phyloP scores from a whole-genome alignment of 2,888 invertebrate species.

The Phlogophora meticulosa region DNA sequence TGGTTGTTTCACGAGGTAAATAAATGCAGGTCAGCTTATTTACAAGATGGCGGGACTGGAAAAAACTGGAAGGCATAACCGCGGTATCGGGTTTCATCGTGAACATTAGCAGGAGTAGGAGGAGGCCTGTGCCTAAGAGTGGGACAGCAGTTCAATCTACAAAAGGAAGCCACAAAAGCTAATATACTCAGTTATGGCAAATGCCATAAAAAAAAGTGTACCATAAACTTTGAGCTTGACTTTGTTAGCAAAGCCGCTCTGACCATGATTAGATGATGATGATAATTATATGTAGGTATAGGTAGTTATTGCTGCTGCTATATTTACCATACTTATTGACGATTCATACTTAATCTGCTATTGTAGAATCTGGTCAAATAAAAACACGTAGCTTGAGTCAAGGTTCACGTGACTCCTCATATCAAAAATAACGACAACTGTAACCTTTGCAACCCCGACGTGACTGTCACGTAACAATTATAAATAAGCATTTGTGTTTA shows the following conservation, averaged over 20 bases:
- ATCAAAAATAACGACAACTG: constrained; percentile 5
- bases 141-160: too few relatives aligned
- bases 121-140: too few relatives aligned
- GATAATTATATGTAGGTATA: background rate
- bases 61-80: too few relatives aligned
- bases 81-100: too few relatives aligned
- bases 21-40: too few relatives aligned
- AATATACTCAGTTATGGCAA: background rate
- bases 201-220: background rate
- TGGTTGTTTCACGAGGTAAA: too few relatives aligned
- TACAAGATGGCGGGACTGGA: too few relatives aligned
- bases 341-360: background rate
- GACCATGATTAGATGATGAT: too few relatives aligned
- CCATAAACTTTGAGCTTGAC: background rate
- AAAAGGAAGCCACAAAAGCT: too few relatives aligned
- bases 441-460: constrained; percentile 19
- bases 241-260: background rate
- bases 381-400: constrained; percentile 2
- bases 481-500: constrained; percentile 12
- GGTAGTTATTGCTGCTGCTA: background rate
- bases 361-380: background rate
- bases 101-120: too few relatives aligned
- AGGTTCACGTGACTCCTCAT: constrained; percentile 7
- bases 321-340: background rate
- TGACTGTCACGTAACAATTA: constrained; percentile 12